Conservation (phyloP, 2,888 invertebrate species). For the Aromia moschata region DNA sequence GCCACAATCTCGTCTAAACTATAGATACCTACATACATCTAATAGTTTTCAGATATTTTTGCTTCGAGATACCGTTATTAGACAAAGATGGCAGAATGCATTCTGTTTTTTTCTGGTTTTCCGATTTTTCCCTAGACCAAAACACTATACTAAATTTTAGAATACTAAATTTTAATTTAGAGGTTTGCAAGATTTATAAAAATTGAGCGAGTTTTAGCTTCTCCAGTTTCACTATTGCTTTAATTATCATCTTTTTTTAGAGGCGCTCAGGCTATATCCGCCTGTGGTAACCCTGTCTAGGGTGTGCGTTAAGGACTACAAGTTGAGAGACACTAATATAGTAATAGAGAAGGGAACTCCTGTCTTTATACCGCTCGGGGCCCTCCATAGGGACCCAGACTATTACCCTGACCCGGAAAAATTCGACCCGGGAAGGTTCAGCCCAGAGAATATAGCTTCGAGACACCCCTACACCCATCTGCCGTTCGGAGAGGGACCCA, state of each 20-base stretch:
- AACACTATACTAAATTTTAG: not conserved
- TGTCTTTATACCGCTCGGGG: conserved; percentile 40
- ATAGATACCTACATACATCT: too few species aligned
- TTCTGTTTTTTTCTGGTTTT: too few species aligned
- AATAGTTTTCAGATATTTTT: not conserved
- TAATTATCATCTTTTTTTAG: conserved; percentile 23
- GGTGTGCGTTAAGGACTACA: conserved; percentile 45
- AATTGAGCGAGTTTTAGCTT: too few species aligned
- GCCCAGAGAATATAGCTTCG: conserved; percentile 34
- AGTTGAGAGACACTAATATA: conserved; percentile 40
- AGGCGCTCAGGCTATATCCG: conserved; percentile 45
- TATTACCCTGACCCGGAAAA: conserved; percentile 45
- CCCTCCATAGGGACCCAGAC: conserved; percentile 45
- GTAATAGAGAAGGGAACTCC: conserved; percentile 44
- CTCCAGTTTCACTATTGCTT: not conserved
- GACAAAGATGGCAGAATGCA: too few species aligned
- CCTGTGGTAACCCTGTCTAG: conserved; percentile 38
- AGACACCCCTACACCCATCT: conserved; percentile 38
- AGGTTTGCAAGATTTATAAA: too few species aligned
- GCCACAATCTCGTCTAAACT: too few species aligned
- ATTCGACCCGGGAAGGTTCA: conserved; percentile 48
- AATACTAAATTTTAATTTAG: too few species aligned
- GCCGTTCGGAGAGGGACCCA: conserved; percentile 49
- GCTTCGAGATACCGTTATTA: not conserved
- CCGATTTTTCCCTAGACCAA: too few species aligned